Evolutionary conservation across 2,113 vertebrate genomes (phyloP), one percentile per base, ranked within the genome.

Genomic region (Nymphicus hollandicus): DNA sequence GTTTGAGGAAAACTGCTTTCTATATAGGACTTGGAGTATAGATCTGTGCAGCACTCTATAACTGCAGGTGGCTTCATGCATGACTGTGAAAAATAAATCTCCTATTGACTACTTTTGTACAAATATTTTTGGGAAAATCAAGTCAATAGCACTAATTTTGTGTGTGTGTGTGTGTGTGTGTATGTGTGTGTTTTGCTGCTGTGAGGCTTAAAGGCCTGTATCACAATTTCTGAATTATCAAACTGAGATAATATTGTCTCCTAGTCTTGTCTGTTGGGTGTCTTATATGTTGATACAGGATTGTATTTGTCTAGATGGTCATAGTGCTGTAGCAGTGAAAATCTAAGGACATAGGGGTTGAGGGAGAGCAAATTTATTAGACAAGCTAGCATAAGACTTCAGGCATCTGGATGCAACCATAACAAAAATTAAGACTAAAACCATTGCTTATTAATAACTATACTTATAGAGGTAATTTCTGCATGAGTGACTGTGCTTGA

Each of bases 331-430:
- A 37, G 43, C 35, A 31, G 22, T 61, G 49, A 31, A 28, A 84
- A 41, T 50, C 12, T 17, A 47, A 68, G 14, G 24, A 33, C 9
- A 8, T 56, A 20, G 4, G 41, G 16, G 3, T 35, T 52, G 37
- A 78, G 13, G 39, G 41, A 9, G 10, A 27, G 6, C 4, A 7
- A 23, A 16, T 43, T 27, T 55, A 4, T 71, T 82, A 58, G 24
- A 28, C 2, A 4, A 80, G 22, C n/a, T 55, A 7, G 13, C 53
- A 0, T 56, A 63, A 74, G 31, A 28, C 3, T 35, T n/a, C n/a
- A n/a, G n/a, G n/a, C n/a, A 29, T 46, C 25, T 46, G 39, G 19
- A 20, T 91, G n/a, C 24, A 73, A 14, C 44, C 13, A 4, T 49
- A 86, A 47, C 24, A 58, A 43, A 58, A 52, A 81, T 70, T 47